Evolutionary conservation across 2,797 vertebrate genomes (phyloP), one percentile per base, ranked within the genome.

Genomic region (Salarias fasciatus): DNA sequence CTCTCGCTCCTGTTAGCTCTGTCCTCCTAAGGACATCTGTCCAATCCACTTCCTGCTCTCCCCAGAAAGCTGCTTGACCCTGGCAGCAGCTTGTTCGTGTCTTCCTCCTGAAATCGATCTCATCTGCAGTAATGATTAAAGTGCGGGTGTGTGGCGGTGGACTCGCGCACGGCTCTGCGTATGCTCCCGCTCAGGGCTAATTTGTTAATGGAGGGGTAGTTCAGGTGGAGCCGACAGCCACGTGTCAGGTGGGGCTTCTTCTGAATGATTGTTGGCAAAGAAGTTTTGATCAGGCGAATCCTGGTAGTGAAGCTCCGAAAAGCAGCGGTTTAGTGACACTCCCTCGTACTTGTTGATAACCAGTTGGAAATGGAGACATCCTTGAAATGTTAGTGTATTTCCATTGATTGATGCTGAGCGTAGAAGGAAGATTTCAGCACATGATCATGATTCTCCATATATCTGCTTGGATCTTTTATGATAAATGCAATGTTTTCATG

Each of bases 51-150:
- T 60, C 3, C 68, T 60, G 47, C 56, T 28, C 36, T 48, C 53
- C 53, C 35, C 0, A 13, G 63, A 58, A 63, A 37, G 48, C 64
- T 61, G 63, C 72, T 63, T 72, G 70, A 79, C 68, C 70, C 15
- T 29, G 5, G 28, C 37, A 8, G 60, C 54, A 14, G 46, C 58
- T 63, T 33, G 11, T 43, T 74, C 56, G 48, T 6, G 4, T 52
- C 45, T 68, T 43, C 41, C 44, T 52, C 3, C 10, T 24, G 3
- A 47, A 55, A 72, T 65, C 36, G 24, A 74, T 68, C 52, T 74
- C 40, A 75, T 64, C 54, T 24, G 45, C 28, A 54, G 62, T 50
- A 64, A 55, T 65, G 43, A 71, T 76, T 75, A 37, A 58, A 66
- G 44, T n/a, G 18, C 35, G 18, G 5, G 18, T 50, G 47, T 40